Conservation (phyloP, 2,797 vertebrate genomes). For the Pseudocheirus occidentalis region DNA sequence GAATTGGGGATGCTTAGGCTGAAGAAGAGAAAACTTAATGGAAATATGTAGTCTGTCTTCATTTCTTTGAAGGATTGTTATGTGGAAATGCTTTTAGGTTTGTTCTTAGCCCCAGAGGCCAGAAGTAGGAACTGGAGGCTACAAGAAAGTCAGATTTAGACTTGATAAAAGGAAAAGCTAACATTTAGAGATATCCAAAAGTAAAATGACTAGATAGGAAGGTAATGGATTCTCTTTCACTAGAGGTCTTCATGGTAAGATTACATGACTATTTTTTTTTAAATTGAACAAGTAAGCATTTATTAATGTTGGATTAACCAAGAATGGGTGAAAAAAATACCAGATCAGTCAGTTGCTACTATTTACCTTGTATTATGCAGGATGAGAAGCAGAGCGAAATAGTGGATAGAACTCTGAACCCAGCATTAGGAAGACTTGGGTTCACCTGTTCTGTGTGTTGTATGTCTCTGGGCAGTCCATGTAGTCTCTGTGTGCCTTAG, state of each 20-base stretch:
- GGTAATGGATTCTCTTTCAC: not conserved
- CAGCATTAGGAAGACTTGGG: no score
- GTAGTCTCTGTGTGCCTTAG: not conserved
- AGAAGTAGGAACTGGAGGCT: not conserved
- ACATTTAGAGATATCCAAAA: not conserved
- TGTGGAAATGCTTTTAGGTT: not conserved
- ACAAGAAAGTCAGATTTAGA: not conserved
- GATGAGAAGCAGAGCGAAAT: not conserved
- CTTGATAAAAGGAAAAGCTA: not conserved
- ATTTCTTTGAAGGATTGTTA: not conserved
- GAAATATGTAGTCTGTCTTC: not conserved
- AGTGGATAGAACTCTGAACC: not conserved
- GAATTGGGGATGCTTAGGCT: not conserved
- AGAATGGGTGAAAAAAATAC: not conserved
- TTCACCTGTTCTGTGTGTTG: no score
- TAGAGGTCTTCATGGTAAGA: not conserved
- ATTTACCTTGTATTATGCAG: not conserved
- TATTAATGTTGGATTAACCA: not conserved
- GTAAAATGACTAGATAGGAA: not conserved
- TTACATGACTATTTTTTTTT: not conserved
- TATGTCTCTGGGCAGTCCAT: not conserved
- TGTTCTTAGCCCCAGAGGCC: not conserved
- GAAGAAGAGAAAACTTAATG: not conserved
- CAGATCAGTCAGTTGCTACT: not conserved
- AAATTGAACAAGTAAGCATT: no score